Conservation (phyloP, 2,113 vertebrate species). For the Bungarus multicinctus region DNA sequence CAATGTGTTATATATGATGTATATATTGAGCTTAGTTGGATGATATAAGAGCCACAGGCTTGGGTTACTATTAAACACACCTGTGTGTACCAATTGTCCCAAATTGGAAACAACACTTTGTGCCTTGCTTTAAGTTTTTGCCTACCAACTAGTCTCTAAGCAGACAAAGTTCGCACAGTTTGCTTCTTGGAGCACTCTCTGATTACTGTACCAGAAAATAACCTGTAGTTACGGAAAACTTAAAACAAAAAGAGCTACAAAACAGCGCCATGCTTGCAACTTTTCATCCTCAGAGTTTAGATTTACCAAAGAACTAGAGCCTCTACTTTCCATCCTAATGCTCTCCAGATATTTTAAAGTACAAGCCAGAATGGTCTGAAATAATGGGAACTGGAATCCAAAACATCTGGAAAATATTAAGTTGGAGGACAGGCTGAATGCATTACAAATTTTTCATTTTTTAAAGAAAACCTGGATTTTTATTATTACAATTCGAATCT, state of each 20-base stretch:
- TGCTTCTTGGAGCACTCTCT: background rate
- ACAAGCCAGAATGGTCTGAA: background rate
- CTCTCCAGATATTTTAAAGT: background rate
- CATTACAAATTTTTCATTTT: background rate
- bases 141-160: background rate
- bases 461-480: background rate
- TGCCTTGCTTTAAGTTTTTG: background rate
- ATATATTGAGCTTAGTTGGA: background rate
- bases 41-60: background rate
- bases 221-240: background rate
- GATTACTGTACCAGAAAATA: background rate
- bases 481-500: background rate
- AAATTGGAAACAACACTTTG: background rate
- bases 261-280: background rate
- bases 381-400: background rate
- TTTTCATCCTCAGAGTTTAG: background rate
- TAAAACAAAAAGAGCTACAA: background rate
- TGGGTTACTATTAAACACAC: background rate
- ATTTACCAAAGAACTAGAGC: background rate
- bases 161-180: background rate
- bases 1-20: background rate
- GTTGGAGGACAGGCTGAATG: background rate
- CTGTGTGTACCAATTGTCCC: background rate
- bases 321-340: no score
- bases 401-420: background rate